These are phyloP conservation scores for Eulithis prunata DNA, from an alignment of 2,888 invertebrate genomes.

Conservation along the genomic window DNA sequence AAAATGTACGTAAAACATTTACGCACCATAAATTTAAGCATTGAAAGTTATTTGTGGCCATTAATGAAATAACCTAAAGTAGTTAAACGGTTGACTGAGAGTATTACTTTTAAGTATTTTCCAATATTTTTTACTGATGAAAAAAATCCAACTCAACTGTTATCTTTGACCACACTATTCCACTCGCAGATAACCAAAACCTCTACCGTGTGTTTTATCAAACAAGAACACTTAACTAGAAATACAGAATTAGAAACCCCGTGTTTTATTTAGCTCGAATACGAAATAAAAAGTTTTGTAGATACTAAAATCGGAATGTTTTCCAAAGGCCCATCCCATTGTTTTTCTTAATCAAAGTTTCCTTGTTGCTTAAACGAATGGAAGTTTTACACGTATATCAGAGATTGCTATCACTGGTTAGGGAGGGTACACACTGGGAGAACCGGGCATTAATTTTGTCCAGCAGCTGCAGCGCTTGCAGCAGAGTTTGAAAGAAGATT, in stretches of 20 bases:
- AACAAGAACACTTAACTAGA: not conserved
- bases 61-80: slow-evolving; percentile 65
- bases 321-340: slow-evolving; percentile 24
- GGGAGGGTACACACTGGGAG: slow-evolving; percentile 12
- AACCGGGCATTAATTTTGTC: not conserved
- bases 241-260: slow-evolving; percentile 1
- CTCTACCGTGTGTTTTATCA: not conserved
- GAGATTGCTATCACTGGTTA: slow-evolving; percentile 36
- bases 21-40: slow-evolving; percentile 73
- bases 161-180: too few species aligned
- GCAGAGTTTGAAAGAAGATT: too few species aligned
- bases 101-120: slow-evolving; percentile 8
- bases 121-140: too few species aligned
- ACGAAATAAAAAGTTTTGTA: slow-evolving; percentile 14
- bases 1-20: slow-evolving; percentile 74
- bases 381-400: slow-evolving; percentile 38
- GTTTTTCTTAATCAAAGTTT: slow-evolving; percentile 37
- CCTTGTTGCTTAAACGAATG: slow-evolving; percentile 29
- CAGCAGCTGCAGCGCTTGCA: too few species aligned
- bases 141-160: not conserved
- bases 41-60: slow-evolving; percentile 69
- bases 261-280: slow-evolving; percentile 11
- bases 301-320: slow-evolving; percentile 22
- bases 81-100: slow-evolving; percentile 39
- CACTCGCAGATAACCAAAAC: not conserved